These are phyloP conservation scores for Callyntrura guangdongensis DNA, from an alignment of 2,888 invertebrate species.

Conservation along the genomic window DNA sequence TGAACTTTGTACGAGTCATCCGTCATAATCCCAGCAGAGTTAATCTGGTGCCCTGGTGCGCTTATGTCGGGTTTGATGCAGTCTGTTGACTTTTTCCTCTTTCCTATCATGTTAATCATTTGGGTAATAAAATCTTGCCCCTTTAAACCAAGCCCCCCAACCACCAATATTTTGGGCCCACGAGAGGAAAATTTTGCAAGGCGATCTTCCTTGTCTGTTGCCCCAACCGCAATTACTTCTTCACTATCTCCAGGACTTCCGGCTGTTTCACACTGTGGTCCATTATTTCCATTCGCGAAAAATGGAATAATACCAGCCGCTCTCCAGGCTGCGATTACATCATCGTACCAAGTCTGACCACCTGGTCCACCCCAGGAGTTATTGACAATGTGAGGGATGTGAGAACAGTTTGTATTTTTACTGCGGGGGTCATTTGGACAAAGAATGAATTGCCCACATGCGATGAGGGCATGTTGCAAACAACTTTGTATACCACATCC, in stretches of 20 bases:
- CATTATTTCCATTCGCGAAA: slow-evolving; percentile 74
- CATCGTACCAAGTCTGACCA: slow-evolving; percentile 52
- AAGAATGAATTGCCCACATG: slow-evolving; percentile 74
- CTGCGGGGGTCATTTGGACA: slow-evolving; percentile 62
- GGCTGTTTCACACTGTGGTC: slow-evolving; percentile 64
- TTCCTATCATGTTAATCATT: background rate
- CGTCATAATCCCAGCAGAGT: slow-evolving; percentile 35
- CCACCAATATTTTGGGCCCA: slow-evolving; percentile 48
- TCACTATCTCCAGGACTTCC: slow-evolving; percentile 67
- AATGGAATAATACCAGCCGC: slow-evolving; percentile 71
- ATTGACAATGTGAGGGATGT: slow-evolving; percentile 71
- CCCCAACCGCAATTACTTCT: slow-evolving; percentile 66
- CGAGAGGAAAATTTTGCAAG: slow-evolving; percentile 63
- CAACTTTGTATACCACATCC: slow-evolving; percentile 28
- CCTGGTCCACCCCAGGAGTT: slow-evolving; percentile 79
- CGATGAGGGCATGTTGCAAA: slow-evolving; percentile 63
- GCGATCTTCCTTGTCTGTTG: slow-evolving; percentile 59
- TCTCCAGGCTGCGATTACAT: slow-evolving; percentile 61
- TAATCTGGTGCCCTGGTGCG: slow-evolving; percentile 63
- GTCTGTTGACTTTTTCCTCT: background rate
- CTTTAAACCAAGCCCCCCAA: background rate
- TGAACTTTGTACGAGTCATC: slow-evolving; percentile 52
- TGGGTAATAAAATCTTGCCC: background rate
- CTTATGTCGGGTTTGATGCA: slow-evolving; percentile 63
- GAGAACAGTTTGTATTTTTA: slow-evolving; percentile 33